phyloP scores from a whole-genome alignment of 2,888 invertebrate genomes.

The Ophion ventricosus region DNA sequence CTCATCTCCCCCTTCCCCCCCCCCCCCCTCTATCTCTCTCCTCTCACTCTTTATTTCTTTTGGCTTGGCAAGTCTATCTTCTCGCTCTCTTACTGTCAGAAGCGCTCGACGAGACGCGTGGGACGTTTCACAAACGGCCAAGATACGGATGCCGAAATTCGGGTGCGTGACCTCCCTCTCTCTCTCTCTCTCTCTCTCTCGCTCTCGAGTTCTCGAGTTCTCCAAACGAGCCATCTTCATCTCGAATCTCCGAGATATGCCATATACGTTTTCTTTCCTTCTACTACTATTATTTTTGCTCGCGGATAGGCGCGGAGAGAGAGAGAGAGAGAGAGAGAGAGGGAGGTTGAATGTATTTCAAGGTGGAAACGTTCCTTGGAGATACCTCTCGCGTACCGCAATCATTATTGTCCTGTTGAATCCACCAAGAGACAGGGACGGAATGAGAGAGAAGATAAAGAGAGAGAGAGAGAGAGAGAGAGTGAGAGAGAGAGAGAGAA shows the following conservation, averaged over 20 bases:
- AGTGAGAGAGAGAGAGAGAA: constrained; percentile 44
- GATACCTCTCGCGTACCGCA: neutral
- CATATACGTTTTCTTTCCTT: constrained; percentile 9
- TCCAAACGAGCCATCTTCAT: constrained; percentile 30
- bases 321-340: too few relatives aligned
- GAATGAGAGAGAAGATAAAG: constrained; percentile 56
- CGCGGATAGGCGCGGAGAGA: neutral
- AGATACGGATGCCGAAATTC: constrained; percentile 63
- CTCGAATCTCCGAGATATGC: constrained; percentile 45
- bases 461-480: constrained; percentile 37
- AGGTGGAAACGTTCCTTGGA: too few relatives aligned
- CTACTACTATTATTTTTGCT: constrained; percentile 18
- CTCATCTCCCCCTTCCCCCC: constrained; percentile 40
- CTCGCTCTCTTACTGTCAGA: constrained; percentile 19
- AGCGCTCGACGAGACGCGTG: constrained; percentile 47
- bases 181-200: constrained; percentile 6
- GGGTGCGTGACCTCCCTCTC: constrained; percentile 54
- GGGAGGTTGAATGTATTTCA: neutral
- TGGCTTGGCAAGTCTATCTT: neutral
- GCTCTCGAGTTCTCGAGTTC: neutral
- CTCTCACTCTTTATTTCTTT: neutral
- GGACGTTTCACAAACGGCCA: constrained; percentile 49
- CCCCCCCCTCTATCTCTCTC: constrained; percentile 4
- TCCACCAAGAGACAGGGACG: constrained; percentile 10
- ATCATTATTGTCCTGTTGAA: constrained; percentile 40